phyloP scores from a whole-genome alignment of 1,140 invertebrate species.

The Arion vulgaris region DNA sequence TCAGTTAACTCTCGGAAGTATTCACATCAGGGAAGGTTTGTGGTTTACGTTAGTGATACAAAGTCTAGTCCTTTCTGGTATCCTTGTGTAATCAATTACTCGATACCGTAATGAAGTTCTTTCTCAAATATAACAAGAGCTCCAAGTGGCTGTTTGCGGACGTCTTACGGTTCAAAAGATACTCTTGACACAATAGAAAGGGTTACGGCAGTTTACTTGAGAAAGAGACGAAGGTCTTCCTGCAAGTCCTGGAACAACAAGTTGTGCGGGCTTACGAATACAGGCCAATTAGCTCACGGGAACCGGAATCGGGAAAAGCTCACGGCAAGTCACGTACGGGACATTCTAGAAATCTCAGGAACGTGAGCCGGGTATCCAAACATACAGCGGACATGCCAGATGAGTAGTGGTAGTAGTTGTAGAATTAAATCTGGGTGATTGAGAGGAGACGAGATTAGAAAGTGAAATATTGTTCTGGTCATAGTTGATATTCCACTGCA shows the following conservation, averaged over 20 bases:
- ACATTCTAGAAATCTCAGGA: not conserved
- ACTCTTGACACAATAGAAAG: not conserved
- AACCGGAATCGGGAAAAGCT: not conserved
- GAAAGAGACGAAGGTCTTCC: not conserved
- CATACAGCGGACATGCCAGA: not conserved
- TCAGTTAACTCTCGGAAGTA: not conserved
- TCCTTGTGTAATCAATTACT: not conserved
- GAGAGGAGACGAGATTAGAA: not conserved
- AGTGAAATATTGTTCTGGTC: not conserved
- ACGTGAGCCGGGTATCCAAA: not conserved
- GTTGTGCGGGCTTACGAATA: not conserved
- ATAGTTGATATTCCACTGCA: not conserved
- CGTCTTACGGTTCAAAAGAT: not conserved
- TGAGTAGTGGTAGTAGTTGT: not conserved
- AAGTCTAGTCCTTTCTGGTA: not conserved
- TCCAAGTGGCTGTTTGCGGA: not conserved
- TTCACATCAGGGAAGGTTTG: not conserved
- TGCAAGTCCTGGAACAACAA: slow-evolving; percentile 14
- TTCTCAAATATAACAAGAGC: slow-evolving; percentile 6
- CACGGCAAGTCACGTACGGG: not conserved
- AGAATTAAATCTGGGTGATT: not conserved
- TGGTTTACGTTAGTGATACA: not conserved
- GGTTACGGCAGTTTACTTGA: slow-evolving; percentile 15
- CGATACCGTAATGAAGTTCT: not conserved
- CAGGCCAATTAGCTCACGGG: not conserved